Evolutionary conservation across 2,797 vertebrate genomes (phyloP), one percentile per base, ranked within the genome.

Genomic region (Xiphorhynchus erythropygius): DNA sequence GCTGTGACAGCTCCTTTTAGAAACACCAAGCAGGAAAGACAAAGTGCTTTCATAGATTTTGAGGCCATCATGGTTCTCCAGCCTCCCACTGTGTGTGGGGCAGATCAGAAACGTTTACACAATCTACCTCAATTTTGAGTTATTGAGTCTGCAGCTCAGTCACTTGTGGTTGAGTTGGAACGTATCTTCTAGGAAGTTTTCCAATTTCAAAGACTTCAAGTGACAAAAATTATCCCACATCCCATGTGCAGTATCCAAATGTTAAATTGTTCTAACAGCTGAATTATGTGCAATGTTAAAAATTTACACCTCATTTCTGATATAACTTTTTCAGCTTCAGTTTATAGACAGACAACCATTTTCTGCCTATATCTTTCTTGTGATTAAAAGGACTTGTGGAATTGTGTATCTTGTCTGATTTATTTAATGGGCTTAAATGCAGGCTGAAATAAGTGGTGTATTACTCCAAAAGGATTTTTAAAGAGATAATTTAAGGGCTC

Each of bases 151-250:
- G 90, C 90, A 91, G 80, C 92, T 95, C 91, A 91, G 87, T 27
- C 60, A 27, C 78, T 94, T 69, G 82, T 60, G 83, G 76, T 41
- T 93, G 79, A 96, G 87, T 89, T 94, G 78, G 76, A 95, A 89
- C 47, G 11, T 70, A 65, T 76, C 94, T 94, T 76, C 93, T 88
- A 94, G 92, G 92, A 96, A 95, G 82, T 81, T 81, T 95, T 96
- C 94, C 92, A 94, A 78, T 82, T 95, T 94, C 63, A 82, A 63
- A 95, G 82, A 69, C 82, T 96, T 79, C 80, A 76, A 93, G 89
- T 88, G 95, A 95, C 94, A 96, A 91, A 95, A 96, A 93, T 91
- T 90, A 93, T 95, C 92, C 94, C 89, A 93, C 84, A 89, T 85
- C 87, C 84, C 82, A 73, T 84, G 91, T 65, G 86, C 55, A 91